Percentiles rank a stretch among this genome's conserved stretches.
Evolutionary conservation across 2,113 vertebrate species (phyloP).

Genomic region (Formicarius rufipectus): DNA sequence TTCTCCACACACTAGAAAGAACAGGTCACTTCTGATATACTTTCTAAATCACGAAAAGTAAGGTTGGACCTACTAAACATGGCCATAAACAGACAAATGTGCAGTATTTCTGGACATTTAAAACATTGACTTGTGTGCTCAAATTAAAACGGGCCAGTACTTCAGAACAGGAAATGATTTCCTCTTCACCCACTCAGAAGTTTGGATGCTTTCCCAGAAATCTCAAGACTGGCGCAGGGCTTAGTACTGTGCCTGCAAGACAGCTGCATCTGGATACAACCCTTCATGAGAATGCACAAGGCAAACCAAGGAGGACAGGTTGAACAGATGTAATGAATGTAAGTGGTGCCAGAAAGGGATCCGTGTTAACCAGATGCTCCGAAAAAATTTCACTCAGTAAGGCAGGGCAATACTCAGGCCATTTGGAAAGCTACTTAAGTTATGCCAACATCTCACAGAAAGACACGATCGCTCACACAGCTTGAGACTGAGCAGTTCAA

Average conservation of each 20-base stretch:
- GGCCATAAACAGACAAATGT: background rate
- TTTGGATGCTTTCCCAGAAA: conserved; percentile 64
- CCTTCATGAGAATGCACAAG: background rate
- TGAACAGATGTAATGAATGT: background rate
- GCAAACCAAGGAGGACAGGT: conserved; percentile 12
- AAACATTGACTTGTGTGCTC: background rate
- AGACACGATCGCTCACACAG: background rate
- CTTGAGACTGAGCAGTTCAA: background rate
- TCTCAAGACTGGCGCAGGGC: conserved; percentile 8
- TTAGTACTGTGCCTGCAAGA: conserved; percentile 28
- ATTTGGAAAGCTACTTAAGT: background rate
- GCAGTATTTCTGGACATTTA: background rate
- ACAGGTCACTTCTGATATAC: background rate
- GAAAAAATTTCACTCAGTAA: background rate
- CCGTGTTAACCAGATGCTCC: background rate
- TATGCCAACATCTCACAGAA: background rate
- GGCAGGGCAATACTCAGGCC: background rate
- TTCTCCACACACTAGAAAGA: background rate
- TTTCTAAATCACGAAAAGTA: background rate
- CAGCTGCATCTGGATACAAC: conserved; percentile 49
- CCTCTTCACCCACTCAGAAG: conserved; percentile 50
- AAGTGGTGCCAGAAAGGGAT: conserved; percentile 33
- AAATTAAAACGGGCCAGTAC: conserved; percentile 29
- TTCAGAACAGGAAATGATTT: conserved; percentile 50
- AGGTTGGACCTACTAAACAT: background rate